Evolutionary conservation across 2,797 vertebrate species (phyloP).

Genomic region (Lepus townsendii): DNA sequence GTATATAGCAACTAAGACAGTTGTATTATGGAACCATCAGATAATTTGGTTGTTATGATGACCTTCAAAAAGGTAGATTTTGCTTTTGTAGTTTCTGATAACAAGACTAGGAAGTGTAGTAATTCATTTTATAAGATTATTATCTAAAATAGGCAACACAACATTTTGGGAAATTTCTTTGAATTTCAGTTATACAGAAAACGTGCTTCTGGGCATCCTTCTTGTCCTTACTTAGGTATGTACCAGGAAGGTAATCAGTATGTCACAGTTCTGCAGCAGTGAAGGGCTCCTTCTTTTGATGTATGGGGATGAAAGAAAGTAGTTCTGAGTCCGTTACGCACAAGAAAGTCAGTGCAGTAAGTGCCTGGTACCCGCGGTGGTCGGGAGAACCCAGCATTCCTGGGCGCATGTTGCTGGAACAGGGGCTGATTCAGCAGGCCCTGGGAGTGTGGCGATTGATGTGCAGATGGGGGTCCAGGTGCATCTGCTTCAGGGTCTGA

Average conservation of each 20-base stretch:
- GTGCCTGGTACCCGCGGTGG: no score
- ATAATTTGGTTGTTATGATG: conserved; percentile 2
- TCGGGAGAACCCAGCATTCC: no score
- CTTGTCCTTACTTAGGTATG: neutral
- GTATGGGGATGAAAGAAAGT: neutral
- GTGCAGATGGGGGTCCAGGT: neutral
- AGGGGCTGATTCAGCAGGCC: neutral
- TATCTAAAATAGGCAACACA: neutral
- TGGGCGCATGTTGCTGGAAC: no score
- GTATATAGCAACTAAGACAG: neutral
- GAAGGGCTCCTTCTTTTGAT: neutral
- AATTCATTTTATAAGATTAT: conserved; percentile 28
- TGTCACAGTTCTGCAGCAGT: neutral
- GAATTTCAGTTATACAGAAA: conserved; percentile 25
- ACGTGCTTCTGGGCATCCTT: neutral
- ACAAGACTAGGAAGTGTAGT: neutral
- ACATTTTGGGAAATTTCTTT: neutral
- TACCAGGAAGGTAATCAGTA: neutral
- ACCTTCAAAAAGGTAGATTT: conserved; percentile 18
- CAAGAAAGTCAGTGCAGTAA: neutral
- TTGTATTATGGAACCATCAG: neutral
- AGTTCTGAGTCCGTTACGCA: neutral
- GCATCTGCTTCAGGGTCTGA: neutral
- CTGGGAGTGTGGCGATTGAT: neutral
- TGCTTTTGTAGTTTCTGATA: conserved; percentile 1